phyloP scores from a whole-genome alignment of 2,113 vertebrate genomes.

The Struthidea cinerea region DNA sequence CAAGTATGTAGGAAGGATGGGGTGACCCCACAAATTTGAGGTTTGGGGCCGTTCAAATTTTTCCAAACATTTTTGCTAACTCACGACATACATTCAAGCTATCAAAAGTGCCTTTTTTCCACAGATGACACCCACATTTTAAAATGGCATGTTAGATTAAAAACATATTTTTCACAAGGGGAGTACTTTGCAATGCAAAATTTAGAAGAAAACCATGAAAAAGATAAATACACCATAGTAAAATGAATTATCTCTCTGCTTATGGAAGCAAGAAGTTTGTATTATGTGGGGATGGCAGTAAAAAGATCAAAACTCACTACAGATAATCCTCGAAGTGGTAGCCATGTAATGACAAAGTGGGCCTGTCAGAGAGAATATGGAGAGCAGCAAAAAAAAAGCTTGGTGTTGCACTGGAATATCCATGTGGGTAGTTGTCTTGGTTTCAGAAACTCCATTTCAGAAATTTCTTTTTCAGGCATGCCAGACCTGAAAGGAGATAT shows the following conservation, averaged over 20 bases:
- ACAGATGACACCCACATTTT: not conserved
- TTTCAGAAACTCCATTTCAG: not conserved
- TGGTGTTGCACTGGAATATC: not conserved
- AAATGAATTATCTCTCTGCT: not conserved
- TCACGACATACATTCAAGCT: not conserved
- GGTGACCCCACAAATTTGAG: not conserved
- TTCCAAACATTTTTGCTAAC: constrained; percentile 21
- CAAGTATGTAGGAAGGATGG: not conserved
- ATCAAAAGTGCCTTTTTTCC: not conserved
- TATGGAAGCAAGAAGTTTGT: not conserved
- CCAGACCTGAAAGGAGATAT: not conserved
- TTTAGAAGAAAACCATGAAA: not conserved
- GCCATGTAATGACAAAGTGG: fast-evolving
- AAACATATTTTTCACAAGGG: not conserved
- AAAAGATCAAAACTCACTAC: not conserved
- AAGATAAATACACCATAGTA: not conserved
- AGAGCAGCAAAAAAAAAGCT: not conserved
- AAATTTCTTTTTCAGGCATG: not conserved
- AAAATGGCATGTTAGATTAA: not conserved
- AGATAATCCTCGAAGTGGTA: not conserved
- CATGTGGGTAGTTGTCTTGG: not conserved
- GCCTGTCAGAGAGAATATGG: not conserved
- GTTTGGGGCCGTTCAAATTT: not conserved
- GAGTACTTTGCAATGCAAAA: not conserved
- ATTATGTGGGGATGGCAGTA: not conserved